Conservation (phyloP, 2,888 invertebrate species). For the Arge pagana region DNA sequence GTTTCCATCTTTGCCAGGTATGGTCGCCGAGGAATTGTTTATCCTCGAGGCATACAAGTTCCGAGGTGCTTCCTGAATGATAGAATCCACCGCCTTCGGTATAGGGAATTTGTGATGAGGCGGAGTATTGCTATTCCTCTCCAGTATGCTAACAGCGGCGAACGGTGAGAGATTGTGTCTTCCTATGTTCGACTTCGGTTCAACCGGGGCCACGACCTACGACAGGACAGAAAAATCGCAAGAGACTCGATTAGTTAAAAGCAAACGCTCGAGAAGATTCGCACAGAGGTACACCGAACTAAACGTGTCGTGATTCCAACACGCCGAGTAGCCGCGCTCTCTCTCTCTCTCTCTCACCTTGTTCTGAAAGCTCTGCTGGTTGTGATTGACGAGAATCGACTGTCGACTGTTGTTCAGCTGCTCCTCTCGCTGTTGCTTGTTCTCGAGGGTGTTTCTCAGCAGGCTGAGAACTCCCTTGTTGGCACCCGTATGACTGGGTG, state of each 20-base stretch:
- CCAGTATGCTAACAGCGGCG: conserved; percentile 61
- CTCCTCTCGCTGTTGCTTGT: conserved; percentile 59
- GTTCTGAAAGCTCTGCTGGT: conserved; percentile 51
- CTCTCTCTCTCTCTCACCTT: conserved; percentile 42
- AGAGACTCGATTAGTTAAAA: too few relatives aligned
- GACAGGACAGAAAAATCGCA: not conserved
- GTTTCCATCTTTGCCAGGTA: conserved; percentile 49
- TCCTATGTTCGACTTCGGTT: conserved; percentile 60
- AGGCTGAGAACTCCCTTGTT: conserved; percentile 74
- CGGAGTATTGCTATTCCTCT: conserved; percentile 59
- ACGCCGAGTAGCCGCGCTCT: too few relatives aligned
- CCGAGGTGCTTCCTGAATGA: conserved; percentile 57
- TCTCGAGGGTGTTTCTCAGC: conserved; percentile 73
- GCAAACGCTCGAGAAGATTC: too few relatives aligned
- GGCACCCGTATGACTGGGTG: conserved; percentile 59
- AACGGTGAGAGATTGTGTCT: conserved; percentile 64
- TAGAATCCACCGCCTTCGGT: conserved; percentile 72
- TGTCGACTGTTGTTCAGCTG: conserved; percentile 52
- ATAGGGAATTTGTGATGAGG: conserved; percentile 68
- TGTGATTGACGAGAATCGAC: conserved; percentile 48
- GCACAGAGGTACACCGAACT: too few relatives aligned
- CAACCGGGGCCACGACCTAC: conserved; percentile 51
- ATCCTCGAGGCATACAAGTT: conserved; percentile 49
- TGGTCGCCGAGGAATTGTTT: conserved; percentile 46
- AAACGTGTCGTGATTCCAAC: too few relatives aligned